Percentiles rank a stretch among this genome's conserved stretches.
Evolutionary conservation across 2,888 invertebrate genomes (phyloP).

Genomic region (Boloria selene): DNA sequence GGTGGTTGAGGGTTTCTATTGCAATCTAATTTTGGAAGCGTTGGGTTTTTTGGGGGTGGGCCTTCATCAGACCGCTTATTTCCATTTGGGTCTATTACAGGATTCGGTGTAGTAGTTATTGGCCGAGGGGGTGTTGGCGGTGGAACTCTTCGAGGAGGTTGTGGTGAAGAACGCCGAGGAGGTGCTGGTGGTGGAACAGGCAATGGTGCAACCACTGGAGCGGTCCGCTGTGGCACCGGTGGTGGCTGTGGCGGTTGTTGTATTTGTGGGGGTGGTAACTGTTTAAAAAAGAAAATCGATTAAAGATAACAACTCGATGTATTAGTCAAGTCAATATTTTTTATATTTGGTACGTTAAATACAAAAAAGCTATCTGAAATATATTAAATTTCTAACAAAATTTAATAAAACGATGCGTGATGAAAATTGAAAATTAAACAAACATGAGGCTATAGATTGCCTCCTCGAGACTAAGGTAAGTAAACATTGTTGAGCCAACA

Average conservation of each 20-base stretch:
- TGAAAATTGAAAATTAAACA: constrained; percentile 23
- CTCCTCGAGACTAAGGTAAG: constrained; percentile 13
- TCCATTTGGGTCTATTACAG: constrained; percentile 64
- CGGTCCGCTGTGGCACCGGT: constrained; percentile 66
- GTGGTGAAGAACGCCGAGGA: constrained; percentile 62
- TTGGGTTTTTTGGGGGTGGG: constrained; percentile 43
- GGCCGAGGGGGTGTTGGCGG: constrained; percentile 72
- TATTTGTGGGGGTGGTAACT: constrained; percentile 59
- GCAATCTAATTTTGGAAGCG: constrained; percentile 63
- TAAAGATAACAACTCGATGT: background rate
- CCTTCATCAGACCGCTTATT: constrained; percentile 48
- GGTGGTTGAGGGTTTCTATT: constrained; percentile 70
- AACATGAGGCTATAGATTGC: constrained; percentile 25
- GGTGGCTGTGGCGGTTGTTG: constrained; percentile 65
- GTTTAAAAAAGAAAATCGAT: constrained; percentile 17
- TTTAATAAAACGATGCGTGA: constrained; percentile 11
- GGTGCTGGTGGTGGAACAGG: constrained; percentile 68
- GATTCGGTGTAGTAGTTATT: constrained; percentile 48
- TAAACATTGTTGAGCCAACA: constrained; percentile 30
- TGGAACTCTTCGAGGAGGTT: constrained; percentile 69
- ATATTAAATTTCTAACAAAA: background rate
- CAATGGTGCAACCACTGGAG: constrained; percentile 56
- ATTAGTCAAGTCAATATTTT: background rate
- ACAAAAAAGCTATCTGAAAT: background rate
- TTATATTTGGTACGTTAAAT: too few species aligned